These are phyloP conservation scores for Haliclystus octoradiatus DNA, from an alignment of 30 jellyfish, hydroid and myxozoan species.

Conservation along the genomic window DNA sequence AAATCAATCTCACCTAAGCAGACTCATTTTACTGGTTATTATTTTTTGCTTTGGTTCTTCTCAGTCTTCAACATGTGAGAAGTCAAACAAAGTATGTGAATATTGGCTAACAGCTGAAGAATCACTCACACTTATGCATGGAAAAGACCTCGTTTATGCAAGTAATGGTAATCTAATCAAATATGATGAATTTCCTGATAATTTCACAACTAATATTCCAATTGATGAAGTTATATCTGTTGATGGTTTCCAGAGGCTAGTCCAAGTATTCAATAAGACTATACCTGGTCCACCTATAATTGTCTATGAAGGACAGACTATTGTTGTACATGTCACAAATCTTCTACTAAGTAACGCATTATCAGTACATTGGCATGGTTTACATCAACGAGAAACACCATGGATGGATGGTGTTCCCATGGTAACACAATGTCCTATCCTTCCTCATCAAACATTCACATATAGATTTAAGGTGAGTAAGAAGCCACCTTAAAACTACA, in stretches of 20 bases:
- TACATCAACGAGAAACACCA: slow-evolving; percentile 34
- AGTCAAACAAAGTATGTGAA: no score
- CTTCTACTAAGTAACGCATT: slow-evolving; percentile 18
- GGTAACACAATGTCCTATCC: slow-evolving; percentile 31
- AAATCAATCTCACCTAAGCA: no score
- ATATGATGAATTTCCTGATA: slow-evolving; percentile 11
- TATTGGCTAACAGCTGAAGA: slow-evolving; percentile 33
- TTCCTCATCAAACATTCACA: slow-evolving; percentile 25
- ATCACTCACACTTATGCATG: slow-evolving; percentile 9
- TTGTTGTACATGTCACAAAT: slow-evolving; percentile 20
- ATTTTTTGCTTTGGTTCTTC: no score
- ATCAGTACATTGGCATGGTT: slow-evolving; percentile 45
- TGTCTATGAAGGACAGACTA: slow-evolving; percentile 30
- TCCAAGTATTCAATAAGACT: slow-evolving; percentile 13
- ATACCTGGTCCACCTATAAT: slow-evolving; percentile 40
- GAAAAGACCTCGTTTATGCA: slow-evolving; percentile 14
- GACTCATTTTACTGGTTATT: no score
- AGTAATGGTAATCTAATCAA: slow-evolving; percentile 14
- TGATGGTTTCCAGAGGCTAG: slow-evolving; percentile 25
- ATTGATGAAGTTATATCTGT: slow-evolving; percentile 23
- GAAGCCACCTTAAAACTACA: background rate
- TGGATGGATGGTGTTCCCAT: slow-evolving; percentile 38
- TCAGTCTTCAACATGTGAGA: no score
- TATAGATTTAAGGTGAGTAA: slow-evolving; percentile 14
- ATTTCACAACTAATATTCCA: slow-evolving; percentile 6